phyloP scores from a whole-genome alignment of 2,113 vertebrate species.

The Clarias gariepinus region DNA sequence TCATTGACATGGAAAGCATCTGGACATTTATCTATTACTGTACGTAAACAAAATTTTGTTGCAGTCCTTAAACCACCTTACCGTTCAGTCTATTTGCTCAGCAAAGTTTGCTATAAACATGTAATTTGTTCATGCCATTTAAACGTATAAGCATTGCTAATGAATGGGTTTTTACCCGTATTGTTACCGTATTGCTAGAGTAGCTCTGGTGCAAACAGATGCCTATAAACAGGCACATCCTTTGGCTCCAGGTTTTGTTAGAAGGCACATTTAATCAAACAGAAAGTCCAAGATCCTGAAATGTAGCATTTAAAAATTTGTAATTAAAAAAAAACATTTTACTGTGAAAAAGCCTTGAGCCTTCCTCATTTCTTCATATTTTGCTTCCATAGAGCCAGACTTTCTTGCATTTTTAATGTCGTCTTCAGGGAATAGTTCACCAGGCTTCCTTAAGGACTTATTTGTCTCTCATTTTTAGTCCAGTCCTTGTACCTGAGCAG shows the following conservation, averaged over 20 bases:
- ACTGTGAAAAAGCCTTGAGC: too few relatives aligned
- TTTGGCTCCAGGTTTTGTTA: neutral
- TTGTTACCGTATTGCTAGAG: neutral
- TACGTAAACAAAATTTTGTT: neutral
- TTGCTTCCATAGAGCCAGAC: too few relatives aligned
- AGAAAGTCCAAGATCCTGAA: neutral
- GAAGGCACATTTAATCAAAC: neutral
- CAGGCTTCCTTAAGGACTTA: too few relatives aligned
- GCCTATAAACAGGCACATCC: too few relatives aligned
- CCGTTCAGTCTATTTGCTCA: neutral
- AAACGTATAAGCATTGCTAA: neutral
- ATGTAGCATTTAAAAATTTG: neutral
- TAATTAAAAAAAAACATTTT: neutral
- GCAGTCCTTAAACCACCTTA: neutral
- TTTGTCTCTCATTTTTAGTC: too few relatives aligned
- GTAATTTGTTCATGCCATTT: neutral
- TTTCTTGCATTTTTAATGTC: too few relatives aligned
- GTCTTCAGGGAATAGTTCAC: too few relatives aligned
- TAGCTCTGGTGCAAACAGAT: neutral
- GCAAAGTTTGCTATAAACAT: neutral
- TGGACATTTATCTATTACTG: neutral
- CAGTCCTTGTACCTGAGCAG: too few relatives aligned
- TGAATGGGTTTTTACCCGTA: neutral
- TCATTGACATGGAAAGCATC: neutral
- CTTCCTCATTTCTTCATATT: too few relatives aligned